phyloP scores from a whole-genome alignment of 2,113 vertebrate genomes.

The Dissostichus mawsoni region DNA sequence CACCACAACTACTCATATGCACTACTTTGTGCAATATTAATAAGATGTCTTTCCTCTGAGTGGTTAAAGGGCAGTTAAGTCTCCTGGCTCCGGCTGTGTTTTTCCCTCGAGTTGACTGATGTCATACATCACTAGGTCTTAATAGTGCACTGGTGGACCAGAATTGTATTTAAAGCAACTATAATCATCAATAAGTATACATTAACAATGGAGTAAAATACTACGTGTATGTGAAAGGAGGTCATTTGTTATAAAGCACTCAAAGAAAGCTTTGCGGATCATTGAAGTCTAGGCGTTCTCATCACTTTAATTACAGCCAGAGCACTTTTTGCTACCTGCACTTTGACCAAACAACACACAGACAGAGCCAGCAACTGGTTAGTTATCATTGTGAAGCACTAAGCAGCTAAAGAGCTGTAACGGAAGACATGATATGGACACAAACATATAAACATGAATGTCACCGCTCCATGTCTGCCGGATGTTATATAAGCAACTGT shows the following conservation, averaged over 20 bases:
- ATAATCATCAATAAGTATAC: neutral
- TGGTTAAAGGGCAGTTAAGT: conserved; percentile 43
- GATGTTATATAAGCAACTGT: neutral
- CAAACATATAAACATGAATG: neutral
- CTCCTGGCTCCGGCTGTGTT: conserved; percentile 24
- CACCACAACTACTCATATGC: conserved; percentile 39
- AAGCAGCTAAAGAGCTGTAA: neutral
- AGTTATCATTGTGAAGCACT: neutral
- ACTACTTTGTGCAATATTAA: conserved; percentile 65
- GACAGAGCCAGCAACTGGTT: neutral
- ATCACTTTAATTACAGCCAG: neutral
- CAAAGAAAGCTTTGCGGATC: neutral
- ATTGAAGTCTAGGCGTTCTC: neutral
- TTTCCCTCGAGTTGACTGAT: conserved; percentile 36
- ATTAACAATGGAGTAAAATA: neutral
- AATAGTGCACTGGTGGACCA: neutral
- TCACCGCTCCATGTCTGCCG: neutral
- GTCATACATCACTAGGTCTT: conserved; percentile 23
- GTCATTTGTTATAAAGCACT: neutral
- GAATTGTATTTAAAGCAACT: neutral
- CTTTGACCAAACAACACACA: neutral
- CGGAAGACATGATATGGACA: neutral
- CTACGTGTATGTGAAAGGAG: neutral
- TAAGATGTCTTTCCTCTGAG: conserved; percentile 48
- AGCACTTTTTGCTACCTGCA: neutral